Evolutionary conservation across 1,140 invertebrate species (phyloP), one percentile per base, ranked within the genome.

Genomic region (Teleopsis dalmanni): DNA sequence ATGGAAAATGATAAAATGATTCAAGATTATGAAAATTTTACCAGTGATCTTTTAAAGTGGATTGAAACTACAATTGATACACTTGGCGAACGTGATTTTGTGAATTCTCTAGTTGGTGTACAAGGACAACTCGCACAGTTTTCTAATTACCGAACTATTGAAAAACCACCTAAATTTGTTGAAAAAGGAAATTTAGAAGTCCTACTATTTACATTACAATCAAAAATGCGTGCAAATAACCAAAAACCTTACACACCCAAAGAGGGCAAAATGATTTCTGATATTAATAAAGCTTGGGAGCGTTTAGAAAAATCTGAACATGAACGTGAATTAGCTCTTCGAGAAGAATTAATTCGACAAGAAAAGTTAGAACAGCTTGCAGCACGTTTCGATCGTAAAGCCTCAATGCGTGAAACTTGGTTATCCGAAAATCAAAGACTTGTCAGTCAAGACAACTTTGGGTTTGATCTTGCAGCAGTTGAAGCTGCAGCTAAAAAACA

Each of bases 401-500:
- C 96, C 0, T 93, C 93, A 59, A 99, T 99, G 96, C 81, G 97
- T 46, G 96, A 99, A 71, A 95, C 94, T 0, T 99, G 97, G 97
- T 74, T 99, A 18, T 95, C 90, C 37, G 97, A 99, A 76, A 99
- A 99, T 75, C 97, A 99, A 72, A 81, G 96, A 3, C 77, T 99
- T 25, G 96, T 99, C 1, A 94, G 91, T 22, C 84, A 91, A 73
- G 97, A 99, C 66, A 99, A 99, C 77, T 99, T 99, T 71, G 97
- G 96, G 9, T 91, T 90, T 73, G 96, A 99, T 74, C 75, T 99
- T 54, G 91, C 94, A 4, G 94, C 94, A 4, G 96, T 98, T 0
- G 95, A 99, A 75, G 96, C 96, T 31, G 95, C 96, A 1, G 95
- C 94, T 19, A 99, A 99, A 78, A 99, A 99, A 71, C 96, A 99